Evolutionary conservation across 2,888 invertebrate species (phyloP).

Genomic region (Teinopalpus imperialis): DNA sequence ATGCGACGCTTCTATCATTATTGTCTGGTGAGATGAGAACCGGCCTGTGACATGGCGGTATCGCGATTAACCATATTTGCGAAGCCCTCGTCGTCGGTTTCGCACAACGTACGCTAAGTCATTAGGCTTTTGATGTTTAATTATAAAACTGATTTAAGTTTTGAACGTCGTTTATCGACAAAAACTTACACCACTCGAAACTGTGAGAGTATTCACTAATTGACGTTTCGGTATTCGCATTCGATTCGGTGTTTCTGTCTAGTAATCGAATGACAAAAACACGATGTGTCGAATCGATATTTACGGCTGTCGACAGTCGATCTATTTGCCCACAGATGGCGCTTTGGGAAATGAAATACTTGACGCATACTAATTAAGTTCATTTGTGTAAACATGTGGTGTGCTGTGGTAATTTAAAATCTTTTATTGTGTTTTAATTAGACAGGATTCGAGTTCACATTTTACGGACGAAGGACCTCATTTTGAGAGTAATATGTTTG

Average conservation of each 20-base stretch:
- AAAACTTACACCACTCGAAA: slow-evolving; percentile 21
- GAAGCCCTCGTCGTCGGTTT: too few relatives aligned
- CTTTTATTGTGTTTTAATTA: slow-evolving; percentile 35
- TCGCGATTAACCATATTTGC: too few relatives aligned
- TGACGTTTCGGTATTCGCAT: slow-evolving; percentile 44
- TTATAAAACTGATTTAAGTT: slow-evolving; percentile 1
- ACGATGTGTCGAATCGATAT: slow-evolving; percentile 67
- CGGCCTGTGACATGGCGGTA: too few relatives aligned
- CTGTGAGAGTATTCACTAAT: slow-evolving; percentile 73
- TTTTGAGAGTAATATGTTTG: too few relatives aligned
- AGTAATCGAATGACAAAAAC: slow-evolving; percentile 35
- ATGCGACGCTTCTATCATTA: too few relatives aligned
- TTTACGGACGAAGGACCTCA: slow-evolving; percentile 4
- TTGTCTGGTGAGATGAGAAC: too few relatives aligned
- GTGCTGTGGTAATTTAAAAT: slow-evolving; percentile 34
- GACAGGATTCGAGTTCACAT: slow-evolving; percentile 9
- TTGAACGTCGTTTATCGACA: background rate
- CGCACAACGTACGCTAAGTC: too few relatives aligned
- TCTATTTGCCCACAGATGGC: slow-evolving; percentile 63
- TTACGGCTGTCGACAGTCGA: slow-evolving; percentile 60
- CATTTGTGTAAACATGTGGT: slow-evolving; percentile 41
- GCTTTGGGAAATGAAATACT: slow-evolving; percentile 36
- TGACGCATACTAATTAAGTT: slow-evolving; percentile 38
- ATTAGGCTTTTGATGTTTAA: too few relatives aligned
- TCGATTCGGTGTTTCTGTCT: slow-evolving; percentile 38